phyloP scores from a whole-genome alignment of 2,797 vertebrate species.

The Cetoscarus ocellatus region DNA sequence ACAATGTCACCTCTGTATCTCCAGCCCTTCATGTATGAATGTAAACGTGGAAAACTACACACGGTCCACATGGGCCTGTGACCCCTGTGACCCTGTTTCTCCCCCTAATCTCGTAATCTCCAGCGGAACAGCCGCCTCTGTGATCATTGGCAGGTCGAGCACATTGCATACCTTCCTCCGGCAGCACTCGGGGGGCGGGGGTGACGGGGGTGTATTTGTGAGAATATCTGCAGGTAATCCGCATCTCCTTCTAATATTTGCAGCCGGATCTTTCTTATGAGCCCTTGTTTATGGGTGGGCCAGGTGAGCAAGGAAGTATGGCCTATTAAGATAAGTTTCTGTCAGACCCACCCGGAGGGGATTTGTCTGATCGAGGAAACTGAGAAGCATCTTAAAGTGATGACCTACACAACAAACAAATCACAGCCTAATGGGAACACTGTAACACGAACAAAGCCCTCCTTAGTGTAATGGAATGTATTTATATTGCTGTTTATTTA shows the following conservation, averaged over 20 bases:
- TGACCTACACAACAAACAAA: constrained; percentile 29
- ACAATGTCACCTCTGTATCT: constrained; percentile 60
- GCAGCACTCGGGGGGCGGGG: constrained; percentile 31
- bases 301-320: constrained; percentile 25
- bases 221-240: constrained; percentile 71
- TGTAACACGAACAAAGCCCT: constrained; percentile 27
- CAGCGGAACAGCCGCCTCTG: constrained; percentile 71
- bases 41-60: constrained; percentile 37
- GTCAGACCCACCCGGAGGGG: constrained; percentile 39
- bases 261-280: constrained; percentile 63
- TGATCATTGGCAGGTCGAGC: constrained; percentile 71
- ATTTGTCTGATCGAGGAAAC: constrained; percentile 27
- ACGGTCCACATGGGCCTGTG: constrained; percentile 43
- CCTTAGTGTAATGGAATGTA: constrained; percentile 28
- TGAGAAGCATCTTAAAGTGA: constrained; percentile 32
- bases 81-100: constrained; percentile 59
- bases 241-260: constrained; percentile 63
- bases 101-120: constrained; percentile 77
- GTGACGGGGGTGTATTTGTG: constrained; percentile 19
- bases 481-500: constrained; percentile 18
- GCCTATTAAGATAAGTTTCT: constrained; percentile 56
- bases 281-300: constrained; percentile 58
- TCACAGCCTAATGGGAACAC: constrained; percentile 26
- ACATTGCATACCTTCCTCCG: constrained; percentile 64
- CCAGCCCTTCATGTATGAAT: constrained; percentile 28